A percentile compares a stretch with the other conserved stretches of the same genome.
phyloP scores from a whole-genome alignment of 2,797 vertebrate genomes.

The Cirrhinus molitorella region DNA sequence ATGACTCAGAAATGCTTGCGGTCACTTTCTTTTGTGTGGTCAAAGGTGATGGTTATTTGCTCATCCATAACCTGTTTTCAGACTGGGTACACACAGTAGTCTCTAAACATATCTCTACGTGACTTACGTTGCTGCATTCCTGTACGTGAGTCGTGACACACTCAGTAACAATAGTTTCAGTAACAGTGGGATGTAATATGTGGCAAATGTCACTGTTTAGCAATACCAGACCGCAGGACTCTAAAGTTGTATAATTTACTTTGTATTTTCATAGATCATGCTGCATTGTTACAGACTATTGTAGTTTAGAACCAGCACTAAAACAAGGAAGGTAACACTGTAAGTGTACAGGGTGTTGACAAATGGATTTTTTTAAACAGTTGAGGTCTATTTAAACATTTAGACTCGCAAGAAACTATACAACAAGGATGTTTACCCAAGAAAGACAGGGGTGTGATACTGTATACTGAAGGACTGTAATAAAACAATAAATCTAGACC shows the following conservation, averaged over 20 bases:
- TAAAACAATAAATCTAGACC: neutral
- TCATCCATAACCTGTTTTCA: slow-evolving; percentile 17
- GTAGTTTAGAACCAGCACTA: neutral
- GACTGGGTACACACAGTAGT: neutral
- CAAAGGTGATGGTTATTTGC: neutral
- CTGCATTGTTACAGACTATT: neutral
- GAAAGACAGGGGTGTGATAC: neutral
- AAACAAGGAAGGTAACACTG: neutral
- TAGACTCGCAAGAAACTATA: neutral
- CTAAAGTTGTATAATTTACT: neutral
- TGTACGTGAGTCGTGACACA: neutral
- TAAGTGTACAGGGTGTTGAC: neutral
- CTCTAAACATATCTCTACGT: neutral
- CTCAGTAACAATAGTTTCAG: neutral
- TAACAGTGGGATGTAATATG: neutral
- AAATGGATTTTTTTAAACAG: neutral
- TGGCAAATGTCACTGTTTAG: slow-evolving; percentile 39
- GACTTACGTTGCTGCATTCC: slow-evolving; percentile 32
- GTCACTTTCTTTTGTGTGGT: neutral
- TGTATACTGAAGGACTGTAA: neutral
- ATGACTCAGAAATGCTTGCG: neutral
- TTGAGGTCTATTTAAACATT: neutral
- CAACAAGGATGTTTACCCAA: slow-evolving; percentile 39
- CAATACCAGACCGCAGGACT: neutral
- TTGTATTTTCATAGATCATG: neutral